Percentiles rank a stretch among this genome's conserved stretches.
Conservation (phyloP, 2,113 vertebrate genomes). For the Tichodroma muraria region DNA sequence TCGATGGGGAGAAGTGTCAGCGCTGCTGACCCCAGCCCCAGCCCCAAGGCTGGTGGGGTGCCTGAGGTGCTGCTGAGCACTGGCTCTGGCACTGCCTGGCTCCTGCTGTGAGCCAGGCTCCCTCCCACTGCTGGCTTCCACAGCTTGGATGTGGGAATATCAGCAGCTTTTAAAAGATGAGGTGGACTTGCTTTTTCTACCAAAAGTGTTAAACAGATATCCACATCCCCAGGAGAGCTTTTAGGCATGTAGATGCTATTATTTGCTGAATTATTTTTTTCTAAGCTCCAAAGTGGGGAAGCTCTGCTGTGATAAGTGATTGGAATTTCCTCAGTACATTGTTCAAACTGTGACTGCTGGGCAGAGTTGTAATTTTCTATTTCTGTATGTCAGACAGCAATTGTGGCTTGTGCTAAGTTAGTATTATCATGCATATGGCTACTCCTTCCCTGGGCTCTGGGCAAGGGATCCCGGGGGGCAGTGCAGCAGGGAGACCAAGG, state of each 20-base stretch:
- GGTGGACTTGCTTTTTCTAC: neutral
- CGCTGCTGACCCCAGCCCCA: too few relatives aligned
- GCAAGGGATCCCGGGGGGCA: constrained; percentile 12
- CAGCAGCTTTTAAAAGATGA: neutral
- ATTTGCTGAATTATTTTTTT: neutral
- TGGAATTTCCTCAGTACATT: constrained; percentile 37
- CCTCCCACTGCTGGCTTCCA: neutral
- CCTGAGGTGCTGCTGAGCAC: neutral
- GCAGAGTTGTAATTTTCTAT: constrained; percentile 75
- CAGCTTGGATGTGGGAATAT: neutral
- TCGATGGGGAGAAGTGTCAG: accelerated
- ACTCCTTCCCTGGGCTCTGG: constrained; percentile 24
- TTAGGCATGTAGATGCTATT: neutral
- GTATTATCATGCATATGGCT: constrained; percentile 46
- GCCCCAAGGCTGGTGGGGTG: neutral
- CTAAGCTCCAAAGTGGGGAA: neutral
- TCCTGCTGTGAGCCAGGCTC: neutral
- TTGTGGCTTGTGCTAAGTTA: constrained; percentile 67
- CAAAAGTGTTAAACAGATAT: neutral
- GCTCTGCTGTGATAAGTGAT: constrained; percentile 9
- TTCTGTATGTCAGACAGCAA: constrained; percentile 70
- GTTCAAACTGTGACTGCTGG: constrained; percentile 31
- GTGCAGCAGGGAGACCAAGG: neutral
- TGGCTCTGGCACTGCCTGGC: neutral
- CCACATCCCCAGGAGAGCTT: neutral